A percentile compares a stretch with the other conserved stretches of the same genome.
These are phyloP conservation scores for Drosophila arawakana DNA, from an alignment of 1,140 invertebrate species.

Conservation along the genomic window DNA sequence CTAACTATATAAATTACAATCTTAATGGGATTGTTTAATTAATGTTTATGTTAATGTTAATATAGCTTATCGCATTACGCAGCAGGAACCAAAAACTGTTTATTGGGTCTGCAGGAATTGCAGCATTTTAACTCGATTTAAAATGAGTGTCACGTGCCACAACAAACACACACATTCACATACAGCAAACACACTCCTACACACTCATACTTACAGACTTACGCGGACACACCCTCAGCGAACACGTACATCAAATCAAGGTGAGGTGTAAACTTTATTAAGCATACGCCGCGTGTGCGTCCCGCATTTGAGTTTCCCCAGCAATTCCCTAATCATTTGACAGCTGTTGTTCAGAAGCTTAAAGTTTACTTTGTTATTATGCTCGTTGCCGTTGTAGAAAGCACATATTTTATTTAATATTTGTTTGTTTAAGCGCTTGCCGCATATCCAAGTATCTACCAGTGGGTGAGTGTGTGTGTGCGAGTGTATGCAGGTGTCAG, in stretches of 20 bases:
- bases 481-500: conserved; percentile 14
- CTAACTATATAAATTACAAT: neutral
- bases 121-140: conserved; percentile 35
- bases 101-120: conserved; percentile 13
- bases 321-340: conserved; percentile 68
- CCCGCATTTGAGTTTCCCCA: conserved; percentile 4
- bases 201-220: neutral
- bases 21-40: conserved; percentile 8
- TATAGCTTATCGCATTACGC: neutral
- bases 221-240: conserved; percentile 12
- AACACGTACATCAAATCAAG: conserved; percentile 56
- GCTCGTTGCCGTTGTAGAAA: conserved; percentile 21
- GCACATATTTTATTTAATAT: conserved; percentile 71
- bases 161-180: conserved; percentile 5
- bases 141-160: conserved; percentile 65
- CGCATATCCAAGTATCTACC: conserved; percentile 14
- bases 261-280: conserved; percentile 72
- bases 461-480: conserved; percentile 1
- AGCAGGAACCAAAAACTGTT: conserved; percentile 8
- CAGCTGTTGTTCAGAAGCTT: conserved; percentile 63
- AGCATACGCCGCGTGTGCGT: conserved; percentile 55
- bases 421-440: conserved; percentile 44
- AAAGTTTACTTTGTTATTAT: conserved; percentile 59
- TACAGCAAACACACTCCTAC: conserved; percentile 5
- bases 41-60: conserved; percentile 2